These are phyloP conservation scores for Solenodon paradoxus DNA, from an alignment of 2,113 vertebrate species.

Conservation along the genomic window DNA sequence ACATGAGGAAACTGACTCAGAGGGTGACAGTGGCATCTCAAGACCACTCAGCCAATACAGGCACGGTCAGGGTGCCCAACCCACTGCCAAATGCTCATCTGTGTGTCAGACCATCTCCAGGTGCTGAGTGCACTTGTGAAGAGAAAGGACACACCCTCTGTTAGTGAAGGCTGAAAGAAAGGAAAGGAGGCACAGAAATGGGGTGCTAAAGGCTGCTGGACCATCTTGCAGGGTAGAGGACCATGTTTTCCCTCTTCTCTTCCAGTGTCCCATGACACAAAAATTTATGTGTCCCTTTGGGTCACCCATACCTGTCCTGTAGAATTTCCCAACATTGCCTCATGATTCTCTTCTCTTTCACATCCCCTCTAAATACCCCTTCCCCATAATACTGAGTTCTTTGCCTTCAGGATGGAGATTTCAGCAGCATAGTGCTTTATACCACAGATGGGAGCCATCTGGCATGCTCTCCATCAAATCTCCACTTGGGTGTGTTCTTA, in stretches of 20 bases:
- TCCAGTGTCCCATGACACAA: neutral
- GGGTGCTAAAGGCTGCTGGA: neutral
- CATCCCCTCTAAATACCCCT: no score
- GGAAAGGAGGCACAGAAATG: neutral
- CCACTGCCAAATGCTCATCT: neutral
- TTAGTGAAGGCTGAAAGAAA: neutral
- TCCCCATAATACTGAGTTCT: no score
- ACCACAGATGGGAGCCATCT: no score
- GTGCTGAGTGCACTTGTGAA: neutral
- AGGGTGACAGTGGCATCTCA: neutral
- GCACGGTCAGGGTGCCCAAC: neutral
- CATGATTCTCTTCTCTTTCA: neutral
- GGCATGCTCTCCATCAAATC: fast-evolving
- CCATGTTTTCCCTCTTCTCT: no score
- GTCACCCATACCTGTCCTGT: neutral
- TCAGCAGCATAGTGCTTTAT: fast-evolving
- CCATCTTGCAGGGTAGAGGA: neutral
- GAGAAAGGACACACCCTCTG: neutral
- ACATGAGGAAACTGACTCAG: neutral
- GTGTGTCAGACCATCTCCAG: neutral
- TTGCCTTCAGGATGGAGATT: fast-evolving
- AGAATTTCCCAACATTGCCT: neutral
- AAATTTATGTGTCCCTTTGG: no score
- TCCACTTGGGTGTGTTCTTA: neutral
- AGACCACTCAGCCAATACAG: neutral